A percentile compares a stretch with the other conserved stretches of the same genome.
These are phyloP conservation scores for Cerastoderma edule DNA, from an alignment of 2,888 invertebrate species.

Conservation along the genomic window DNA sequence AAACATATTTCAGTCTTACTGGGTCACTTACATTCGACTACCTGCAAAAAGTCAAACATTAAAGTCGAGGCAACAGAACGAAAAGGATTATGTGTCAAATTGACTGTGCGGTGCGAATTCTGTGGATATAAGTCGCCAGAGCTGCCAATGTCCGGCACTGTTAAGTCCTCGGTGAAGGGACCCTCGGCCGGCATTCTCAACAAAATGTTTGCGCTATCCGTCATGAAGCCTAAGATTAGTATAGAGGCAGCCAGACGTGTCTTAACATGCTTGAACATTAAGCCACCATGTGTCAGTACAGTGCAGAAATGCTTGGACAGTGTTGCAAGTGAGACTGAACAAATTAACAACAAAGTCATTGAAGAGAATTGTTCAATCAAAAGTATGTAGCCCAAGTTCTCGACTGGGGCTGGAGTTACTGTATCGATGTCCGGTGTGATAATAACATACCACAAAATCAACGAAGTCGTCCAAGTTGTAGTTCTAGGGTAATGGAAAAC, in stretches of 20 bases:
- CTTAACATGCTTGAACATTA: neutral
- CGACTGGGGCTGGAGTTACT: neutral
- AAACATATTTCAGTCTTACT: too few species aligned
- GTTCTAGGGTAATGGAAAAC: too few species aligned
- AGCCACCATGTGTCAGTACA: neutral
- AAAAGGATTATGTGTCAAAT: neutral
- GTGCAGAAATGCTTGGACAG: neutral
- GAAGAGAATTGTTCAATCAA: neutral
- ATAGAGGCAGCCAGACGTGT: neutral
- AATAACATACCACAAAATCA: too few species aligned
- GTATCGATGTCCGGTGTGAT: too few species aligned
- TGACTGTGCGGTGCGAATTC: neutral
- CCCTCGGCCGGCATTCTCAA: neutral
- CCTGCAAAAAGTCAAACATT: too few species aligned
- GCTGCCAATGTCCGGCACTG: too few species aligned
- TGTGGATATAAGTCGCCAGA: neutral
- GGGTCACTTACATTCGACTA: too few species aligned
- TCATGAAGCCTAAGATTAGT: neutral
- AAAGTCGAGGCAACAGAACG: neutral
- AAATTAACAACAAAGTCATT: too few species aligned
- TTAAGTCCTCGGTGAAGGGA: too few species aligned
- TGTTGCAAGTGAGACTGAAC: too few species aligned
- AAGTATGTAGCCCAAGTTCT: neutral
- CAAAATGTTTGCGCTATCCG: neutral
- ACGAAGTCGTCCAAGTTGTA: too few species aligned